Evolutionary conservation across 2,113 vertebrate genomes (phyloP), one percentile per base, ranked within the genome.

Genomic region (Tetraodon nigroviridis): DNA sequence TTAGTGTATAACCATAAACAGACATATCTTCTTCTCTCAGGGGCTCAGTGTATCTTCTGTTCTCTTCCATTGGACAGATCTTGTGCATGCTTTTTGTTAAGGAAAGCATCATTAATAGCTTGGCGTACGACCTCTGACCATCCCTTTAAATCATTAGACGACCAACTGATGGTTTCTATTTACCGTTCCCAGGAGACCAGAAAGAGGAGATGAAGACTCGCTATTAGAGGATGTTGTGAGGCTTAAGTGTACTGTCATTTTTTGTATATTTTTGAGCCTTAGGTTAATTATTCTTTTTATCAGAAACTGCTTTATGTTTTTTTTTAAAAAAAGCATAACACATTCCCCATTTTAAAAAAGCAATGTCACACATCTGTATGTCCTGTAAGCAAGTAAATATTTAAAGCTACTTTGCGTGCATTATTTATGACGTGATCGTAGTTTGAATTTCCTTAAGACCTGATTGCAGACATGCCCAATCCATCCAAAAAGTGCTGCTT

Each of bases 131-230:
- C 89, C 89, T 87, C 74, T 83, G 84, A 86, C 87, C 75, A 22
- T 77, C 82, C 55, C 83, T 87, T 85, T 85, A 86, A 87, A 87
- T 76, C 80, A 80, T 88, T 88, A 83, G 76, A 58, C 7, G 47
- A 61, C 58, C 58, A 65, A 74, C 73, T 72, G 70, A 79, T 87
- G 86, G 79, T 89, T 89, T 76, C 69, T 72, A 85, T 89, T 89
- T 83, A 68, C 57, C 21, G 16, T 69, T 75, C 78, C 79, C 73
- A 73, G 79, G 71, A 82, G 71, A 74, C 51, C 60, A 62, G 37
- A 64, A 42, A 42, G 64, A 59, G 41, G 20, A 48, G 47, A 59
- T 45, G 55, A 64, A 37, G 58, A 61, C n/a, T 11, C 62, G 51
- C 60, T 64, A 41, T 66, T 58, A 29, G 51, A 44, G 19, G 51